Percentiles rank a stretch among this genome's conserved stretches.
These are phyloP conservation scores for Nephrocerus scutellatus DNA, from an alignment of 2,888 invertebrate species.

Conservation along the genomic window DNA sequence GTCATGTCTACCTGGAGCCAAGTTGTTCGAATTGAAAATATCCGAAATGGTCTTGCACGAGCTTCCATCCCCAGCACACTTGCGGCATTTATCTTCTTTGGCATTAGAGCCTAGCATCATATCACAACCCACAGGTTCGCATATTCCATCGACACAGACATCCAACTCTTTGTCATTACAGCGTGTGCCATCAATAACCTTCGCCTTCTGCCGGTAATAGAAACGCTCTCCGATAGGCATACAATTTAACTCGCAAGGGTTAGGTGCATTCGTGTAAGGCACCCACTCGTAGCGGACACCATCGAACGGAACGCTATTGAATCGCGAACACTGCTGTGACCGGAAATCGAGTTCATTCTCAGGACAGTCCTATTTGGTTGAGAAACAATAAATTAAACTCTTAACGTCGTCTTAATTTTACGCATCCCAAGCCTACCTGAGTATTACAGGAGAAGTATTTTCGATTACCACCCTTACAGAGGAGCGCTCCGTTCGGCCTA, in stretches of 20 bases:
- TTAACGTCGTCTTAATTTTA: background rate
- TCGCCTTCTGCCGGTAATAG: conserved; percentile 76
- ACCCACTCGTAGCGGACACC: conserved; percentile 79
- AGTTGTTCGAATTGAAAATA: conserved; percentile 62
- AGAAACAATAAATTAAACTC: conserved; percentile 5
- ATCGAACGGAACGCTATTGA: conserved; percentile 73
- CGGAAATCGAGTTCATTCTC: conserved; percentile 73
- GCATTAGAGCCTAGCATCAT: conserved; percentile 83
- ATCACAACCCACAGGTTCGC: conserved; percentile 91
- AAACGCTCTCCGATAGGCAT: conserved; percentile 87
- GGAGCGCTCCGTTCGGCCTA: conserved; percentile 57
- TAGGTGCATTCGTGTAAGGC: conserved; percentile 78
- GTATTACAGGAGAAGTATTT: conserved; percentile 89
- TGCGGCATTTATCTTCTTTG: conserved; percentile 82
- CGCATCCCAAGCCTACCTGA: conserved; percentile 53
- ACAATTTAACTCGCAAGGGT: conserved; percentile 92
- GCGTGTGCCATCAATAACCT: conserved; percentile 77
- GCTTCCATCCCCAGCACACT: conserved; percentile 86
- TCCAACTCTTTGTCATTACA: conserved; percentile 77
- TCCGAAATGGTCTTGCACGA: conserved; percentile 75
- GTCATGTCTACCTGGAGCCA: conserved; percentile 61
- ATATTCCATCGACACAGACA: conserved; percentile 91
- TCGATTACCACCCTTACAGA: conserved; percentile 70
- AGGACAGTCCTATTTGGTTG: conserved; percentile 64
- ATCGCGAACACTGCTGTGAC: conserved; percentile 80